These are phyloP conservation scores for Ctenosaura bakeri DNA, from an alignment of 2,797 vertebrate genomes.

Conservation along the genomic window DNA sequence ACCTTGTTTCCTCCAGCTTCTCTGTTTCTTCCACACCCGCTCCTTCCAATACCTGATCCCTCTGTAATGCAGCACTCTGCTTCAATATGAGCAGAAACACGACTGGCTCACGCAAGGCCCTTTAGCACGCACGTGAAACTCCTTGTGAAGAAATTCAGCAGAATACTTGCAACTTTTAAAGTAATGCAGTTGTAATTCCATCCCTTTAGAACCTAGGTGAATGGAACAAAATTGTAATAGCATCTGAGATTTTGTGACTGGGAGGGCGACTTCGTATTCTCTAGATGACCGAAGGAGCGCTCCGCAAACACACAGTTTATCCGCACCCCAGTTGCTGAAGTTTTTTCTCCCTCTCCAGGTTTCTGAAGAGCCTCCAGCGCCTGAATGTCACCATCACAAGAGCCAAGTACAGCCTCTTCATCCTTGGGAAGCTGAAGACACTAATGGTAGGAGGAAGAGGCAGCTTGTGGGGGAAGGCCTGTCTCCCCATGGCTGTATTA, in stretches of 20 bases:
- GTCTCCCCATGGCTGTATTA: no score
- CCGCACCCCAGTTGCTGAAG: background rate
- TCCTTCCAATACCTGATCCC: background rate
- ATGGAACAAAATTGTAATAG: background rate
- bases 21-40: background rate
- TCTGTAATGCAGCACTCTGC: background rate
- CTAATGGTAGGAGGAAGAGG: conserved; percentile 81
- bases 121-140: no score
- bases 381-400: conserved; percentile 90
- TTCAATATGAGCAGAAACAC: background rate
- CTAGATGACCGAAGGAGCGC: no score
- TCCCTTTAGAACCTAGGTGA: background rate
- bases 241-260: background rate
- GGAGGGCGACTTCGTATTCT: background rate
- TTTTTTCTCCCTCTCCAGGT: conserved; percentile 73
- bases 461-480: no score
- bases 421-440: conserved; percentile 86
- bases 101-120: background rate
- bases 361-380: conserved; percentile 86
- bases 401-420: conserved; percentile 88
- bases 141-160: background rate
- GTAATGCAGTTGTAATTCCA: background rate
- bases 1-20: background rate
- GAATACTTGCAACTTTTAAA: background rate
- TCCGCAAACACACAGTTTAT: no score